Conservation (phyloP, 2,113 vertebrate genomes). For the Steatornis caripensis region DNA sequence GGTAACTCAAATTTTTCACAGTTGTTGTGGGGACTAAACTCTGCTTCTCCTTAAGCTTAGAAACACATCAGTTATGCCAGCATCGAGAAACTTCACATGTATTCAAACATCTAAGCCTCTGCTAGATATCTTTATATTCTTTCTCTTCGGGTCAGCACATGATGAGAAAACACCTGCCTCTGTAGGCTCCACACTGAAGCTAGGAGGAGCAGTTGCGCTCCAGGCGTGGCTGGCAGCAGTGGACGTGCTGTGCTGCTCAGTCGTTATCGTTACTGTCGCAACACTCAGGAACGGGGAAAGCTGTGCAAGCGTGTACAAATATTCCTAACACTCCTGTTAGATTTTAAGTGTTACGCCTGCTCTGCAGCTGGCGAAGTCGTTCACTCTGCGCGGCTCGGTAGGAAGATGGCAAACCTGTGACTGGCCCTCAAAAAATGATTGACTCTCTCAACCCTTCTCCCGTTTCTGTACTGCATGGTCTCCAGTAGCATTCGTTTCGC, state of each 20-base stretch:
- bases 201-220: not conserved
- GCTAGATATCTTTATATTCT: too few relatives aligned
- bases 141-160: not conserved
- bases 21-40: not conserved
- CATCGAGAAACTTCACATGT: not conserved
- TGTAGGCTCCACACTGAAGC: not conserved
- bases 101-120: not conserved
- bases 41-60: not conserved
- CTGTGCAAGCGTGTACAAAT: not conserved
- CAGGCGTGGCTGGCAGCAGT: not conserved
- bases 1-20: not conserved
- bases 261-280: rapidly evolving
- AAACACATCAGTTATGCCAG: not conserved
- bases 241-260: not conserved
- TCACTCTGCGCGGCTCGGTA: rapidly evolving
- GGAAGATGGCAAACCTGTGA: not conserved
- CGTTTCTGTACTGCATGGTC: not conserved
- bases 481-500: not conserved
- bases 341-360: not conserved
- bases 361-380: not conserved
- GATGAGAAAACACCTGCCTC: not conserved
- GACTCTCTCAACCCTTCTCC: not conserved
- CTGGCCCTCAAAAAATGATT: not conserved
- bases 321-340: not conserved
- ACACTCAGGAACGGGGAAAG: not conserved